These are phyloP conservation scores for Bombus difficillimus DNA, from an alignment of 1,140 invertebrate genomes.

Conservation along the genomic window DNA sequence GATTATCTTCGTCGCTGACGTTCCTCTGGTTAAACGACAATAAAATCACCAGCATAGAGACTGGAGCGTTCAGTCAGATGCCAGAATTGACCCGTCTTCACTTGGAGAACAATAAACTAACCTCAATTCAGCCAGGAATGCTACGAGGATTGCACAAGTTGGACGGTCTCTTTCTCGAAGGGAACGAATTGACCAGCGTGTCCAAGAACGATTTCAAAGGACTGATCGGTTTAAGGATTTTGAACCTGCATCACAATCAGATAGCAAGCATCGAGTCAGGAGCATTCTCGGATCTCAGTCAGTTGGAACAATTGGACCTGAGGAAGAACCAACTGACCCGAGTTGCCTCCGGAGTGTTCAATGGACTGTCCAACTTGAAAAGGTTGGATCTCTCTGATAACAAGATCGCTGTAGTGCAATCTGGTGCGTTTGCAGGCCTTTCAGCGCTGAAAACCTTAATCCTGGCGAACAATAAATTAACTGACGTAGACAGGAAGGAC, in stretches of 20 bases:
- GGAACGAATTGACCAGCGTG: slow-evolving; percentile 44
- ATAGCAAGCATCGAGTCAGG: slow-evolving; percentile 37
- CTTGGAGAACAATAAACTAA: slow-evolving; percentile 50
- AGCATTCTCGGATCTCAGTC: slow-evolving; percentile 31
- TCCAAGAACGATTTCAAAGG: slow-evolving; percentile 27
- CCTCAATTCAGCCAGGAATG: not conserved
- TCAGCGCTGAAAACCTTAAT: slow-evolving; percentile 8
- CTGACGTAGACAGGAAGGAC: not conserved
- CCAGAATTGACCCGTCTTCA: slow-evolving; percentile 37
- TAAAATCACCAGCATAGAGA: slow-evolving; percentile 42
- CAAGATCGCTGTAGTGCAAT: slow-evolving; percentile 20
- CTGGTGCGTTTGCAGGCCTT: slow-evolving; percentile 17
- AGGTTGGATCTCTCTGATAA: slow-evolving; percentile 34
- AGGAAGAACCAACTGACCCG: slow-evolving; percentile 31
- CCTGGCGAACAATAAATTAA: slow-evolving; percentile 1
- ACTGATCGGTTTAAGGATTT: slow-evolving; percentile 32
- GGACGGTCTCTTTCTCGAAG: slow-evolving; percentile 47
- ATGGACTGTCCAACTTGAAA: slow-evolving; percentile 28
- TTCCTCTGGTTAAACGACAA: slow-evolving; percentile 59
- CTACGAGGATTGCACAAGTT: slow-evolving; percentile 49
- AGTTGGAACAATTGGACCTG: slow-evolving; percentile 37
- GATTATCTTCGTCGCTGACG: slow-evolving; percentile 12
- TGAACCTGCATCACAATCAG: slow-evolving; percentile 47
- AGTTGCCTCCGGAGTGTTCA: slow-evolving; percentile 11
- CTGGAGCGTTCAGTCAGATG: slow-evolving; percentile 35